Evolutionary conservation across 2,888 invertebrate genomes (phyloP).

Genomic region (Desoria tigrina): DNA sequence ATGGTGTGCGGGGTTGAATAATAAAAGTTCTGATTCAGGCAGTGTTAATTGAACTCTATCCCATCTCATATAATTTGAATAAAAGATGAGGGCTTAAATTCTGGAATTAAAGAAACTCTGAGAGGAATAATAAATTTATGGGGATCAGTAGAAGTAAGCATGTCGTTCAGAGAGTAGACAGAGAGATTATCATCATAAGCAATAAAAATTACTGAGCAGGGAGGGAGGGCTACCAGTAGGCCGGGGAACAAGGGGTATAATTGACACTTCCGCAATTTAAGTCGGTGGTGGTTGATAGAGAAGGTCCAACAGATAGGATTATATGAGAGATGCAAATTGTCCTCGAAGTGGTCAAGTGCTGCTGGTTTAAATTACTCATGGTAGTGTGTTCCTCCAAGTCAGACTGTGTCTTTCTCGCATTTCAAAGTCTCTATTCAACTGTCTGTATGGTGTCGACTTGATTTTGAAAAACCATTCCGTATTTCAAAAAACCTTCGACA

Average conservation of each 20-base stretch:
- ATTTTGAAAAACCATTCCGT: no score
- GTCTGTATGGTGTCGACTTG: constrained; percentile 16
- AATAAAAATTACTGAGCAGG: constrained; percentile 11
- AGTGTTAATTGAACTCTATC: no score
- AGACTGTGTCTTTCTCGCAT: constrained; percentile 8
- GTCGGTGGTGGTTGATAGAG: constrained; percentile 39
- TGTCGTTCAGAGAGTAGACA: no score
- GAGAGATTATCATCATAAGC: constrained; percentile 1
- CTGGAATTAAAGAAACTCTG: no score
- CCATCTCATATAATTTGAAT: no score
- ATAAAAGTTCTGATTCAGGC: no score
- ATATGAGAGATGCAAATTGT: constrained; percentile 44
- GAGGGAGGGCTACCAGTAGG: constrained; percentile 15
- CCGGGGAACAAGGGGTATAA: constrained; percentile 48
- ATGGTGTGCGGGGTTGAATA: no score
- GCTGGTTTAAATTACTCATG: constrained; percentile 3
- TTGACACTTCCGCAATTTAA: constrained; percentile 55
- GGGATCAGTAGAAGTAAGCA: no score
- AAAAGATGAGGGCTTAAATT: no score
- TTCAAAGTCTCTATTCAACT: constrained; percentile 22
- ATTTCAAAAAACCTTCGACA: no score
- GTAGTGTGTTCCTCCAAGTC: constrained; percentile 5
- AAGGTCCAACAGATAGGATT: constrained; percentile 20
- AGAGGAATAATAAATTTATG: no score
- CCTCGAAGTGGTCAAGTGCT: constrained; percentile 42